Evolutionary conservation across 2,797 vertebrate genomes (phyloP).

Genomic region (Triplophysa bombifrons): DNA sequence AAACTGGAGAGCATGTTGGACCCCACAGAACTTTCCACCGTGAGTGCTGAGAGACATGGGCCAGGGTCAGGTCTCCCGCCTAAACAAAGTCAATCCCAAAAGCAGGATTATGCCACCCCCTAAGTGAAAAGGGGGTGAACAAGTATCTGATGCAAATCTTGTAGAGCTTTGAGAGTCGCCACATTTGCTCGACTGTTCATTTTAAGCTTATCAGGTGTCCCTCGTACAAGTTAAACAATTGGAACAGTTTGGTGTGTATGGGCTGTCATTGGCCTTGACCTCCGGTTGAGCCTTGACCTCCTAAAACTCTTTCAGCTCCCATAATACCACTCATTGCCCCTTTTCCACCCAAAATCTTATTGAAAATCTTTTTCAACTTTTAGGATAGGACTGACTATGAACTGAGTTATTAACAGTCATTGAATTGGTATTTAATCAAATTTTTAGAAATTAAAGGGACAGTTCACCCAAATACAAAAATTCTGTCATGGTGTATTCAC

Average conservation of each 20-base stretch:
- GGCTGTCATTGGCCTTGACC: slow-evolving; percentile 38
- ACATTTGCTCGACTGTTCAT: slow-evolving; percentile 22
- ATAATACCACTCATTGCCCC: background rate
- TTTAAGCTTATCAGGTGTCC: slow-evolving; percentile 38
- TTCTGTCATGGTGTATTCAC: no score
- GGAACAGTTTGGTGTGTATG: background rate
- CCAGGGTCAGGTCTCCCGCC: slow-evolving; percentile 69
- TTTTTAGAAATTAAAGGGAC: no score
- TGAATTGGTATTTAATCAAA: no score
- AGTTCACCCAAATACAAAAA: no score
- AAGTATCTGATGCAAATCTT: slow-evolving; percentile 27
- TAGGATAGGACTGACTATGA: no score
- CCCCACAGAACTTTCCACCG: slow-evolving; percentile 96
- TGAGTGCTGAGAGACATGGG: slow-evolving; percentile 93
- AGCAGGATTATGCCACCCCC: slow-evolving; percentile 20
- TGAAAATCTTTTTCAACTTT: no score
- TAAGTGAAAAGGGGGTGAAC: slow-evolving; percentile 54
- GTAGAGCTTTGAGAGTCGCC: slow-evolving; percentile 5
- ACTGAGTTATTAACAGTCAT: no score
- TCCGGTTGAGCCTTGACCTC: slow-evolving; percentile 28
- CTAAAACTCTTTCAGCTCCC: background rate
- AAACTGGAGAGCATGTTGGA: slow-evolving; percentile 89
- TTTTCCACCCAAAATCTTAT: background rate
- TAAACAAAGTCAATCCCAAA: slow-evolving; percentile 80
- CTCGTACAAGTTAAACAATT: slow-evolving; percentile 18